Conservation (phyloP, 2,113 vertebrate genomes). For the Grammomys dolichurus region DNA sequence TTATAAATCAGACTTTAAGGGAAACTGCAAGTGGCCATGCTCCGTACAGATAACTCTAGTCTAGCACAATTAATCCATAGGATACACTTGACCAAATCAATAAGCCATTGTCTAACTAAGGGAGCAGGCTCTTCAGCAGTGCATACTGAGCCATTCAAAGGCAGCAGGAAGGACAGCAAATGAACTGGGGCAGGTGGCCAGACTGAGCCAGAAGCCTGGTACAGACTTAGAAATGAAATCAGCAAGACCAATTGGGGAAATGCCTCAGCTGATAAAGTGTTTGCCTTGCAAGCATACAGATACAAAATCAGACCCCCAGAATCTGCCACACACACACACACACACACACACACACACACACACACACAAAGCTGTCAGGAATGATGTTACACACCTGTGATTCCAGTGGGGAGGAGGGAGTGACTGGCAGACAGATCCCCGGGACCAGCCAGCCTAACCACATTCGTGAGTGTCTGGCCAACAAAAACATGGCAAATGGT, state of each 20-base stretch:
- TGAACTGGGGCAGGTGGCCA: not conserved
- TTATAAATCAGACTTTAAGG: not conserved
- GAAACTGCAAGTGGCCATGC: not conserved
- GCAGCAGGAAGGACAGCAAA: fast-evolving
- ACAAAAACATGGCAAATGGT: not conserved
- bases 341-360: too few species aligned
- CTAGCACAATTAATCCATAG: not conserved
- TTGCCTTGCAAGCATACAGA: not conserved
- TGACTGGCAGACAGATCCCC: not conserved
- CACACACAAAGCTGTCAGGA: not conserved
- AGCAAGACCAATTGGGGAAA: not conserved
- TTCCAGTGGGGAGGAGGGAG: not conserved
- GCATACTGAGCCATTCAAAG: not conserved
- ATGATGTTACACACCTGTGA: not conserved
- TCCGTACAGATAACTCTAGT: not conserved
- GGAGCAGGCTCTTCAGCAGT: not conserved
- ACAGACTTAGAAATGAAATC: not conserved
- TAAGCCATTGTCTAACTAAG: not conserved
- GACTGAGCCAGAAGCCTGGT: not conserved
- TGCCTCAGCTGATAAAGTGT: not conserved
- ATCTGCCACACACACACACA: not conserved
- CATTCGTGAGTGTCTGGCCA: not conserved
- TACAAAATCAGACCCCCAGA: not conserved
- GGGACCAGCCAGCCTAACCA: not conserved
- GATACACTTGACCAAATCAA: not conserved